A percentile compares a stretch with the other conserved stretches of the same genome.
phyloP scores from a whole-genome alignment of 1,140 invertebrate species.

The Papilio machaon region DNA sequence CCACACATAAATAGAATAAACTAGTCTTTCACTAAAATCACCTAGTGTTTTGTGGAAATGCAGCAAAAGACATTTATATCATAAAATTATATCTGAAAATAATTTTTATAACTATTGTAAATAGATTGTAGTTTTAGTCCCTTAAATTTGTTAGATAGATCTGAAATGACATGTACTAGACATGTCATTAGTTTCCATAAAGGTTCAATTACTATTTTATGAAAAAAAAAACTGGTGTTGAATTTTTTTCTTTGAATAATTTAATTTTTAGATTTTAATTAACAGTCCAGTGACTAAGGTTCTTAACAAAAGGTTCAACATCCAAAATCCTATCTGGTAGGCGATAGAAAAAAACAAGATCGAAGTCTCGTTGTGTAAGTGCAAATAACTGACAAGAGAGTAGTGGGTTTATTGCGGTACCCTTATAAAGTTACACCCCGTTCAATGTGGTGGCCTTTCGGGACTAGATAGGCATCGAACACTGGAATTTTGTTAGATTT shows the following conservation, averaged over 20 bases:
- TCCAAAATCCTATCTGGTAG: not conserved
- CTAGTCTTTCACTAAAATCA: not conserved
- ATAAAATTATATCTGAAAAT: too few species aligned
- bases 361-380: not conserved
- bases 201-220: too few species aligned
- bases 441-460: not conserved
- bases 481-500: not conserved
- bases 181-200: too few species aligned
- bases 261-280: too few species aligned
- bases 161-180: too few species aligned
- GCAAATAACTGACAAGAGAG: conserved; percentile 26
- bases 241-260: too few species aligned
- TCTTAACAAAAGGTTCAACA: not conserved
- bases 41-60: not conserved
- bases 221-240: too few species aligned
- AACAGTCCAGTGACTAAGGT: not conserved
- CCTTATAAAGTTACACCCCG: conserved; percentile 18
- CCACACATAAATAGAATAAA: not conserved
- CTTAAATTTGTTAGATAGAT: too few species aligned
- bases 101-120: too few species aligned
- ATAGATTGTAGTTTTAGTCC: too few species aligned
- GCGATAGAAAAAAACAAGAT: conserved; percentile 24
- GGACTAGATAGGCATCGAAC: not conserved
- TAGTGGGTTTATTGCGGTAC: conserved; percentile 21
- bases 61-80: not conserved